A percentile compares a stretch with the other conserved stretches of the same genome.
phyloP scores from a whole-genome alignment of 2,113 vertebrate species.

The Lasiurus borealis region DNA sequence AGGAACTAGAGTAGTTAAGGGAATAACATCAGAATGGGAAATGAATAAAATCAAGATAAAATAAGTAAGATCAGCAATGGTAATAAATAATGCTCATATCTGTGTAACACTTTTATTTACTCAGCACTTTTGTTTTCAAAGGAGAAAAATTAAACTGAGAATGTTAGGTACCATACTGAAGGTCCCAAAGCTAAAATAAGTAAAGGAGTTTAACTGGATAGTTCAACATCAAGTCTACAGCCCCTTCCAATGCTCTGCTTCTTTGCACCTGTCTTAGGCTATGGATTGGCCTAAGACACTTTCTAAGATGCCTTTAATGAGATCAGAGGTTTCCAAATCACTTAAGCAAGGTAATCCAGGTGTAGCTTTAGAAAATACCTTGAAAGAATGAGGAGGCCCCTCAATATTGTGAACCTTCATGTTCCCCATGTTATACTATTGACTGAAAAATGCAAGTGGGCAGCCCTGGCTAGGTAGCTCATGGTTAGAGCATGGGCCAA shows the following conservation, averaged over 20 bases:
- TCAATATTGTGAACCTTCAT: neutral
- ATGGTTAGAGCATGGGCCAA: neutral
- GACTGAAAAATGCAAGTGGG: neutral
- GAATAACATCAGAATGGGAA: constrained; percentile 60
- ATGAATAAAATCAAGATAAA: constrained; percentile 66
- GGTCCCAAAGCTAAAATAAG: neutral
- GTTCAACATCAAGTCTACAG: neutral
- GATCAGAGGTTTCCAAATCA: constrained; percentile 40
- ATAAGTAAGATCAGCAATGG: constrained; percentile 25
- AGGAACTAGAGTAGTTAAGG: constrained; percentile 64
- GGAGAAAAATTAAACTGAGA: constrained; percentile 27
- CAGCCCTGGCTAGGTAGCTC: neutral
- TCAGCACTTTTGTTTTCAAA: constrained; percentile 51
- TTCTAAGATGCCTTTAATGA: neutral
- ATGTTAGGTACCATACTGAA: neutral
- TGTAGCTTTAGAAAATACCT: neutral
- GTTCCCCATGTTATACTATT: neutral
- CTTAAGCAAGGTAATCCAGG: neutral
- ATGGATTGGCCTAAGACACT: neutral
- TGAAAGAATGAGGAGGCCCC: neutral
- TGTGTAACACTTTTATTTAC: constrained; percentile 26
- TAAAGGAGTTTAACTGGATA: neutral
- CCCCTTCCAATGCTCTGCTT: neutral
- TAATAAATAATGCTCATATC: constrained; percentile 34
- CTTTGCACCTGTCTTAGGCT: neutral